Percentiles rank a stretch among this genome's conserved stretches.
phyloP scores from a whole-genome alignment of 2,797 vertebrate genomes.

The Anguilla anguilla region DNA sequence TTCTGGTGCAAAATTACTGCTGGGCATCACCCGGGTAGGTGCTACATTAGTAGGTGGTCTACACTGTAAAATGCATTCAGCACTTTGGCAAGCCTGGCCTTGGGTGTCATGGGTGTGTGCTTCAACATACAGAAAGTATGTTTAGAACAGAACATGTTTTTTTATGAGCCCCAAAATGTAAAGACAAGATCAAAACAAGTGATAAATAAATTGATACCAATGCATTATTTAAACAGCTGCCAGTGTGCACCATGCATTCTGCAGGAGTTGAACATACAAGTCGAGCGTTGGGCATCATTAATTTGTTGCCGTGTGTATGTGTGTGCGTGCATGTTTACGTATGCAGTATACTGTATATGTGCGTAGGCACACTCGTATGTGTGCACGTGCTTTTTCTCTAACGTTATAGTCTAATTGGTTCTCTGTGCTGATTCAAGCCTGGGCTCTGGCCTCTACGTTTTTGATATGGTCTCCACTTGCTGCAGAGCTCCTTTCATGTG shows the following conservation, averaged over 20 bases:
- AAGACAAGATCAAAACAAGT: neutral
- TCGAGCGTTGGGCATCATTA: neutral
- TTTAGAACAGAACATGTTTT: too few species aligned
- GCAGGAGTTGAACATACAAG: neutral
- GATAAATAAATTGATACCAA: neutral
- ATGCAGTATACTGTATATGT: neutral
- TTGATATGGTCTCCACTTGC: conserved; percentile 1
- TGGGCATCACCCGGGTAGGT: neutral
- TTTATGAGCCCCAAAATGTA: neutral
- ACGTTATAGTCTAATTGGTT: neutral
- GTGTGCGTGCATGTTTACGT: neutral
- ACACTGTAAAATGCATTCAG: neutral
- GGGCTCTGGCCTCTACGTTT: neutral
- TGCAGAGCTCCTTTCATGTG: neutral
- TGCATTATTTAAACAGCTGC: neutral
- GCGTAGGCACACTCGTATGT: neutral
- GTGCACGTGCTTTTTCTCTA: neutral
- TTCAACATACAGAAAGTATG: too few species aligned
- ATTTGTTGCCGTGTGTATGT: neutral
- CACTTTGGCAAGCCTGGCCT: neutral
- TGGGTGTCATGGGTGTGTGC: neutral
- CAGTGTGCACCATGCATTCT: neutral
- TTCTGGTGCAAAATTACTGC: neutral
- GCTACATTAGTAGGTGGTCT: neutral
- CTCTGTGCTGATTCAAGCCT: conserved; percentile 9